Evolutionary conservation across 1,140 invertebrate genomes (phyloP), one percentile per base, ranked within the genome.

Genomic region (Bicyclus anynana): DNA sequence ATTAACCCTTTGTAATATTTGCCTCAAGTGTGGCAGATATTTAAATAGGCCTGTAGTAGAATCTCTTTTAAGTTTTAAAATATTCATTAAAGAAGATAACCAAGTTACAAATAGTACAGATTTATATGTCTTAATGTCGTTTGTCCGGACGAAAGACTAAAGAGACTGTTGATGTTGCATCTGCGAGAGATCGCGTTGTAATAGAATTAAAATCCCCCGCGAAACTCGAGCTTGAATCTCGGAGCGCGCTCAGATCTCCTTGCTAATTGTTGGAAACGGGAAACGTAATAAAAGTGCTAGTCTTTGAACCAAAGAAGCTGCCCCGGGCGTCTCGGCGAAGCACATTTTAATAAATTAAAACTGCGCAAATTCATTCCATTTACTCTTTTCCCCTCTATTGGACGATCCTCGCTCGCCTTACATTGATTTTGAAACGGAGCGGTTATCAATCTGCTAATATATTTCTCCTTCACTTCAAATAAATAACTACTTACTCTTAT

Each of bases 311-410:
- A 78, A 77, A 84, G 82, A 74, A 74, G 76, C 75, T 72, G 63
- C 77, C 71, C 70, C 69, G 72, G 65, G 73, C 77, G 72, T 65
- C 69, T 72, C 65, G 69, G 21, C 69, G 67, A 69, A 79, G 72
- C 70, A 70, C 77, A 84, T 87, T 84, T 87, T 85, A 85, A 87
- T 85, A 87, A 85, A 85, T 87, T 85, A 85, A 86, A 87, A 85
- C 78, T 83, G 81, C 66, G 73, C 81, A 77, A 82, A 84, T 84
- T 83, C 69, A 77, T 75, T 83, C 65, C 69, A 68, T 80, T 78
- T 84, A 20, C 74, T 66, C 67, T 72, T 79, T 82, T 77, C 74
- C 55, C 67, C 59, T 62, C 48, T 60, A 58, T 64, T 55, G 70
- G 59, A 49, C 53, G 62, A 65, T 62, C 58, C 67, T 64, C 65